Conservation (phyloP, 2,888 invertebrate species). For the Chrysina gloriosa region DNA sequence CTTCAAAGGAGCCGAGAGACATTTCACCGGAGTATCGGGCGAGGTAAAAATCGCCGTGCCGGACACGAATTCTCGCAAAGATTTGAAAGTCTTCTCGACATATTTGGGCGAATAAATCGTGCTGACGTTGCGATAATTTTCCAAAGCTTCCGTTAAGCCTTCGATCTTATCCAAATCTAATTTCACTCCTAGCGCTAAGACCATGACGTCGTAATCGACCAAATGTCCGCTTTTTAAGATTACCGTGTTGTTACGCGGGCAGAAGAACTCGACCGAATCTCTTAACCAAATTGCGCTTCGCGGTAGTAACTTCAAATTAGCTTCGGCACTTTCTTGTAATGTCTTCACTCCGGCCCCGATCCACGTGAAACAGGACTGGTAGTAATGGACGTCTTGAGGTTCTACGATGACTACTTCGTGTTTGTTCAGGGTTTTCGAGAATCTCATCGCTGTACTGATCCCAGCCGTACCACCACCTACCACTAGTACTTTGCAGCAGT, state of each 20-base stretch:
- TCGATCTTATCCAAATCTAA: conserved; percentile 81
- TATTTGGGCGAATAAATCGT: conserved; percentile 89
- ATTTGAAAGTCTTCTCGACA: conserved; percentile 81
- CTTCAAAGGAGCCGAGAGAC: conserved; percentile 98
- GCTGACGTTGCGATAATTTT: conserved; percentile 78
- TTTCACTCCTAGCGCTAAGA: conserved; percentile 86
- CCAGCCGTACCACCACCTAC: conserved; percentile 96
- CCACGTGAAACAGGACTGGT: conserved; percentile 95
- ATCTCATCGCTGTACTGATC: conserved; percentile 88
- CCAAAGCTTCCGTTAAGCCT: conserved; percentile 83
- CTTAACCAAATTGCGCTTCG: conserved; percentile 82
- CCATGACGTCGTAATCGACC: conserved; percentile 85
- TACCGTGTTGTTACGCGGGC: conserved; percentile 78
- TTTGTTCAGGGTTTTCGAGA: conserved; percentile 77
- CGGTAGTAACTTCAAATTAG: conserved; percentile 80
- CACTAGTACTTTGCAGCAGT: conserved; percentile 85
- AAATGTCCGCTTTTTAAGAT: conserved; percentile 74
- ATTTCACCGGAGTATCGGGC: conserved; percentile 92
- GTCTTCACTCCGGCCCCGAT: conserved; percentile 89
- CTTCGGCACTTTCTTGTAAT: conserved; percentile 72
- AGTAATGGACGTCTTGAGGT: conserved; percentile 87
- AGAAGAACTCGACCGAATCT: conserved; percentile 77
- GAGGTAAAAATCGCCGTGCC: conserved; percentile 94
- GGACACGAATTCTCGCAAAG: conserved; percentile 74
- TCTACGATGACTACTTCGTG: conserved; percentile 87